A percentile compares a stretch with the other conserved stretches of the same genome.
These are phyloP conservation scores for Pseudomugil tenellus DNA, from an alignment of 2,797 vertebrate genomes.

Conservation along the genomic window DNA sequence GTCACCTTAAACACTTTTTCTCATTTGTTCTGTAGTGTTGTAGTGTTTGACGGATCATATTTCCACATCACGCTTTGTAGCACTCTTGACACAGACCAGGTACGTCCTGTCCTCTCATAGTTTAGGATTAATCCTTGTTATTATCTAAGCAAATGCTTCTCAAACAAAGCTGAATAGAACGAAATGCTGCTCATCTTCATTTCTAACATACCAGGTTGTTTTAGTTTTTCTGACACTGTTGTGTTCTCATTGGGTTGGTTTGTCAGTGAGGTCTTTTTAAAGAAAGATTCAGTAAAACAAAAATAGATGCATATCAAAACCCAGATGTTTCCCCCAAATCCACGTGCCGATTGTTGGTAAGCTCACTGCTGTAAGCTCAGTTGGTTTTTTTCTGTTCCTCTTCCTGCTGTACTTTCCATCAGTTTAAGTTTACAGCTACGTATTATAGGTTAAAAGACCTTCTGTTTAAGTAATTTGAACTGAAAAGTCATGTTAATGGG, in stretches of 20 bases:
- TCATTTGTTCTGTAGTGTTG: slow-evolving; percentile 3
- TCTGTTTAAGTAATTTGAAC: neutral
- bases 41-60: slow-evolving; percentile 27
- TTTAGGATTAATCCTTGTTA: slow-evolving; percentile 44
- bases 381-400: slow-evolving; percentile 32
- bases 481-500: neutral
- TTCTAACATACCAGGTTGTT: slow-evolving; percentile 50
- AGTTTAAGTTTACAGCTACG: neutral
- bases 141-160: slow-evolving; percentile 43
- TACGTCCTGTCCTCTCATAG: slow-evolving; percentile 30
- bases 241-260: slow-evolving; percentile 30
- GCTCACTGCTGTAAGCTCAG: slow-evolving; percentile 1
- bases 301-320: slow-evolving; percentile 5
- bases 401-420: slow-evolving; percentile 28
- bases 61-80: slow-evolving; percentile 39
- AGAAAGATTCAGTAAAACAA: slow-evolving; percentile 12
- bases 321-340: neutral
- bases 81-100: slow-evolving; percentile 6
- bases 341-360: neutral
- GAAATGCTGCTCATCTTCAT: slow-evolving; percentile 66
- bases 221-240: neutral
- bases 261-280: slow-evolving; percentile 1
- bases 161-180: slow-evolving; percentile 22
- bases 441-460: neutral
- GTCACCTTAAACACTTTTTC: slow-evolving; percentile 6